Evolutionary conservation across 2,888 invertebrate species (phyloP).

Genomic region (Orthonevra nobilis): DNA sequence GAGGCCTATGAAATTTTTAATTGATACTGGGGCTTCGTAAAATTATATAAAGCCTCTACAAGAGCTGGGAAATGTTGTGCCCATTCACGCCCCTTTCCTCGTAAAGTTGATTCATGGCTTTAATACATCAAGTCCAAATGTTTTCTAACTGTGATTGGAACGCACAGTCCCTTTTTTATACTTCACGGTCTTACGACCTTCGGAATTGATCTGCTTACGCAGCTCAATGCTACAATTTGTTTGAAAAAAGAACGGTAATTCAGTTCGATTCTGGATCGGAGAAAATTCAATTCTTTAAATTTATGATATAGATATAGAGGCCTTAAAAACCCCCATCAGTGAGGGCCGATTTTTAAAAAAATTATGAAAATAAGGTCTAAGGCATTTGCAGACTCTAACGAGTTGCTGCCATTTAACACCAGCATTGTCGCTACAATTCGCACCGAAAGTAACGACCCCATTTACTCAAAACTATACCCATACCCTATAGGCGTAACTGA

Average conservation of each 20-base stretch:
- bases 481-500: slow-evolving; percentile 51
- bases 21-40: slow-evolving; percentile 63
- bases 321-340: slow-evolving; percentile 5
- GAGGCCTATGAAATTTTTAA: slow-evolving; percentile 35
- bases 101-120: slow-evolving; percentile 59
- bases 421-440: slow-evolving; percentile 35
- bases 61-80: slow-evolving; percentile 20
- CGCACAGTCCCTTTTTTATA: slow-evolving; percentile 54
- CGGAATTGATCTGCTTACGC: slow-evolving; percentile 63
- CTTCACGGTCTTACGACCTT: slow-evolving; percentile 50
- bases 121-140: slow-evolving; percentile 55
- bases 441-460: slow-evolving; percentile 38
- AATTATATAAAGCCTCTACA: slow-evolving; percentile 53
- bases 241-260: slow-evolving; percentile 46
- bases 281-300: slow-evolving; percentile 54
- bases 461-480: slow-evolving; percentile 54
- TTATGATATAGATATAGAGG: no score
- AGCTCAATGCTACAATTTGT: slow-evolving; percentile 49
- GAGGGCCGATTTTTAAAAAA: slow-evolving; percentile 30
- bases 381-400: slow-evolving; percentile 54
- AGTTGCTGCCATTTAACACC: slow-evolving; percentile 18
- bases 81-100: slow-evolving; percentile 33
- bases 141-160: slow-evolving; percentile 42
- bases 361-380: slow-evolving; percentile 23
- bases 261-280: slow-evolving; percentile 40